Evolutionary conservation across 1,140 invertebrate genomes (phyloP), one percentile per base, ranked within the genome.

Genomic region (Drosophila lacteicornis): DNA sequence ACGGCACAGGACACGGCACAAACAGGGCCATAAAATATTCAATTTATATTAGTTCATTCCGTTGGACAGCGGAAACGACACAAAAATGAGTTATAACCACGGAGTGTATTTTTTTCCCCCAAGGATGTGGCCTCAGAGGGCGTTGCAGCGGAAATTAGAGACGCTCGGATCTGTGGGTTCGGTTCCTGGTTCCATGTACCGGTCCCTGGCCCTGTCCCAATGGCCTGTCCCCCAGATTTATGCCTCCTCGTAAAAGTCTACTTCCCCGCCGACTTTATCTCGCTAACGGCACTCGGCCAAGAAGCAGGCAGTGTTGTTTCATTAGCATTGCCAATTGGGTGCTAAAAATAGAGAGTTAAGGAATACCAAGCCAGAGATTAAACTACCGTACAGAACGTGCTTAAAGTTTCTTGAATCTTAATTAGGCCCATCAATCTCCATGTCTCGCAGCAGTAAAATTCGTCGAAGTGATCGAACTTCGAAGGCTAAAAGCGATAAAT

Each of bases 41-140:
- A 86, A 76, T 76, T 87, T 86, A 82, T 86, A 76, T 86, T 76
- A 67, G 76, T 70, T 70, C 70, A 84, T 80, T 84, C 69, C 57
- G 40, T 62, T 71, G 59, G 81, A 84, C 63, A 60, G 45, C 70
- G 75, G 55, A 87, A 87, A 82, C 61, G 75, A 49, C 70, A 69
- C n/a, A 42, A 12, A 76, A 68, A 76, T 87, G 79, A 86, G 66
- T 82, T 82, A 86, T 74, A 82, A 69, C 83, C 79, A 63, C 61
- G 45, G 77, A 85, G 74, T 46, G 51, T 25, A 3, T 17, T 47
- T 51, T 42, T 33, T 56, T 6, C 11, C 45, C 17, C 61, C 38
- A 27, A 62, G 22, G 58, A 56, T 53, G 67, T 61, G 61, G 74
- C 25, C 67, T 57, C 56, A 47, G 60, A 15, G 45, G 55, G 25